Evolutionary conservation across 2,888 invertebrate species (phyloP).

Genomic region (Stomorhina lunata): DNA sequence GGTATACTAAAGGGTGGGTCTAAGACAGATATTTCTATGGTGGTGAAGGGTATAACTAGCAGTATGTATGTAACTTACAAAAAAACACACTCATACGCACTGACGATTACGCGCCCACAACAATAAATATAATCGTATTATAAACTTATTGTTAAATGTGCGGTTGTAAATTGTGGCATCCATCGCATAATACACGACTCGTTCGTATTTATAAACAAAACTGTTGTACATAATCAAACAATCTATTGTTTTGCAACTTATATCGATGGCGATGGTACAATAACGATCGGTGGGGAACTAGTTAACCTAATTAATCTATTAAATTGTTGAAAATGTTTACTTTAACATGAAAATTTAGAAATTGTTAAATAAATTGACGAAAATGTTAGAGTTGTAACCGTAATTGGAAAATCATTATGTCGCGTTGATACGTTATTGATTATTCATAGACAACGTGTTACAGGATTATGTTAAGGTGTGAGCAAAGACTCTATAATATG

Average conservation of each 20-base stretch:
- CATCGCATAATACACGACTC: too few relatives aligned
- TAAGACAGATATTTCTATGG: too few relatives aligned
- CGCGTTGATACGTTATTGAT: too few relatives aligned
- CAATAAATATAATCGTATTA: conserved; percentile 36
- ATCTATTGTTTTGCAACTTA: conserved; percentile 8
- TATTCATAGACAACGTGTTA: too few relatives aligned
- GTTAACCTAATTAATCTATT: conserved; percentile 14
- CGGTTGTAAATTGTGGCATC: conserved; percentile 3
- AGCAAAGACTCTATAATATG: too few relatives aligned
- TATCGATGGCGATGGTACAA: background rate
- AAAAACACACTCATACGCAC: background rate
- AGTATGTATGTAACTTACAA: background rate
- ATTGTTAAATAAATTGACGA: background rate
- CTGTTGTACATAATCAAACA: conserved; percentile 29
- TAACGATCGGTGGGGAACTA: background rate
- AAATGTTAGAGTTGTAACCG: background rate
- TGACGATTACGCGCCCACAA: background rate
- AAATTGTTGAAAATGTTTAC: background rate
- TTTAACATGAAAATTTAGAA: background rate
- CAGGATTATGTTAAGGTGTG: too few relatives aligned
- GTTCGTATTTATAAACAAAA: conserved; percentile 10
- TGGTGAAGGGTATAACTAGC: too few relatives aligned
- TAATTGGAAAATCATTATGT: too few relatives aligned
- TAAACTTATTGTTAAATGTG: conserved; percentile 34
- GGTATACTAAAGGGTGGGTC: too few relatives aligned